Evolutionary conservation across 2,888 invertebrate species (phyloP).

Genomic region (Archaeoteleia sp.): DNA sequence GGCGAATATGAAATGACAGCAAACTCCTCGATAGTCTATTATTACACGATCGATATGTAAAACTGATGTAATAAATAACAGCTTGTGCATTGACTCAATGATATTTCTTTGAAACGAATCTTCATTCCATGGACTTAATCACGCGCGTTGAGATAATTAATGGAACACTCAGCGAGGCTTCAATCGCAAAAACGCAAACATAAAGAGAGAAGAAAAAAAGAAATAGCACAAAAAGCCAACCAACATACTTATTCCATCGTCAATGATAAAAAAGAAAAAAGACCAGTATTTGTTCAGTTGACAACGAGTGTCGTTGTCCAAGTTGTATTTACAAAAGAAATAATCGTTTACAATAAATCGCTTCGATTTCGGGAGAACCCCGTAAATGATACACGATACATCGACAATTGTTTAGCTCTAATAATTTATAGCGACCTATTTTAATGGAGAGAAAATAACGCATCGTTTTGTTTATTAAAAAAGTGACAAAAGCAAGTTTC

Average conservation of each 20-base stretch:
- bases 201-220: slow-evolving; percentile 19
- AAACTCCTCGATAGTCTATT: slow-evolving; percentile 12
- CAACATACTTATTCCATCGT: slow-evolving; percentile 2
- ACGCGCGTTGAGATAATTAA: slow-evolving; percentile 36
- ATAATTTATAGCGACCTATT: slow-evolving; percentile 42
- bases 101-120: slow-evolving; percentile 40
- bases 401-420: slow-evolving; percentile 35
- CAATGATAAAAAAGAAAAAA: background rate
- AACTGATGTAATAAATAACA: slow-evolving; percentile 28
- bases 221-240: background rate
- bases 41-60: slow-evolving; percentile 7
- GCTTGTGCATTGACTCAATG: slow-evolving; percentile 35
- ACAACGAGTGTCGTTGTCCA: slow-evolving; percentile 26
- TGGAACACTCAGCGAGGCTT: slow-evolving; percentile 26
- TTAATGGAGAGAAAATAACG: slow-evolving; percentile 35
- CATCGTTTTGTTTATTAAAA: background rate
- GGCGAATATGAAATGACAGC: slow-evolving; percentile 21
- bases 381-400: slow-evolving; percentile 40
- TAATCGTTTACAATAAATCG: slow-evolving; percentile 39
- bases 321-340: slow-evolving; percentile 38
- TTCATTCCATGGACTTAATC: too few relatives aligned
- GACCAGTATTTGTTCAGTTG: slow-evolving; percentile 11
- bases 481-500: slow-evolving; percentile 17
- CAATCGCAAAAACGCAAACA: slow-evolving; percentile 32
- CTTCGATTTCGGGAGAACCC: slow-evolving; percentile 31